Base-by-base conservation (phyloP, 2,888 invertebrate species). In the Melikaiella ostensackeni region DNA sequence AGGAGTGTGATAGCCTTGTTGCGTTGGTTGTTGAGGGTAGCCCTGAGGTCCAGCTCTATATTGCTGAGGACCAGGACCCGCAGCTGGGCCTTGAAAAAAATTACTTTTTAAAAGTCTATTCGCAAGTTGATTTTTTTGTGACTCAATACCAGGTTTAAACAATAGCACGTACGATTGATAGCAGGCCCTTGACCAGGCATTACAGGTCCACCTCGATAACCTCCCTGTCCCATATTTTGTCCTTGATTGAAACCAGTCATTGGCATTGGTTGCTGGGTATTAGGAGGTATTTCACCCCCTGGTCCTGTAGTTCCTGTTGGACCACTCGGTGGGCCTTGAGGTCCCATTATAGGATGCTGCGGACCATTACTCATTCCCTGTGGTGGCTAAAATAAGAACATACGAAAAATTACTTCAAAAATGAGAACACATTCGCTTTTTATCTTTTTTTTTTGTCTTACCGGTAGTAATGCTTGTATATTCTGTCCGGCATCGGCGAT, bases 401-500 rank as follows among this genome's bases (percentile, higher is more conserved):
- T 38, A 61, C 19, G 50, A 27, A 59, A 59, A 27, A 27, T 59
- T 59, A 27, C 6, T 13, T 59, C 6, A 27, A 27, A 13, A 24
- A 16, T 24, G 27, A 16, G 27, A 24, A 16, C 24, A 24, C 13
- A 4, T 13, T 27, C 21, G 4, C 16, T 59, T 24, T 27, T 5
- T 27, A 59, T 27, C 57, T 3, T 30, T n/a, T 2, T 66, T 27
- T 50, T 46, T 30, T 27, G 50, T 80, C 86, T 95, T 94, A 98
- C 98, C 88, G 98, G 98, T 88, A 98, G 92, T 86, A 98, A 93
- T 77, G 96, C 95, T 90, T 97, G 96, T 83, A 98, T 96, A 92
- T 98, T 98, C 93, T 98, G 98, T 90, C 96, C 97, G 24, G 97
- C 96, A 93, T 99, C 99, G n/a, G 99, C 99, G 79, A 99, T 94